phyloP scores from a whole-genome alignment of 2,113 vertebrate species.

The Hystrix cristata region DNA sequence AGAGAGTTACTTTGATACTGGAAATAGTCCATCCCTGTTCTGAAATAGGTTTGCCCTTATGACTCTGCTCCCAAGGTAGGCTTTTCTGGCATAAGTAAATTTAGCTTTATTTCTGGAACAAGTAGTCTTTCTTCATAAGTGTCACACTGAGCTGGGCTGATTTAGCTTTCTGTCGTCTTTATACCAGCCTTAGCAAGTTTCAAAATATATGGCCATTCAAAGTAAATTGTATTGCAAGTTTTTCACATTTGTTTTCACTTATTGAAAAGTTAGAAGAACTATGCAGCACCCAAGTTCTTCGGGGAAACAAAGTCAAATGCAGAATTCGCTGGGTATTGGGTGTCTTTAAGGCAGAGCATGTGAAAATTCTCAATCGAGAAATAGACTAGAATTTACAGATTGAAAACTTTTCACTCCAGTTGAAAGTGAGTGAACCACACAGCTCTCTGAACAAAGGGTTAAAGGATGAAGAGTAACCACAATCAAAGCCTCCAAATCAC shows the following conservation, averaged over 20 bases:
- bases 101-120: conserved; percentile 82
- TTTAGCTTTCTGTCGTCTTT: conserved; percentile 82
- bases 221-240: conserved; percentile 68
- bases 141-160: conserved; percentile 77
- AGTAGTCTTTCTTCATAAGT: conserved; percentile 82
- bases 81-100: conserved; percentile 82
- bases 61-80: conserved; percentile 78
- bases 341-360: neutral
- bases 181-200: conserved; percentile 76
- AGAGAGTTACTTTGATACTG: conserved; percentile 72
- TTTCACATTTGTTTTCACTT: conserved; percentile 80
- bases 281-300: conserved; percentile 31
- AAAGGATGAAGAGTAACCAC: neutral
- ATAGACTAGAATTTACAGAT: neutral
- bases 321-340: neutral
- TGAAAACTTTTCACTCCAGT: conserved; percentile 4
- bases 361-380: conserved; percentile 51
- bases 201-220: conserved; percentile 72
- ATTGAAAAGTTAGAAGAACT: conserved; percentile 77
- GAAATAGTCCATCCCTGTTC: conserved; percentile 75
- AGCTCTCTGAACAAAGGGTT: neutral
- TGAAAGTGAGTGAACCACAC: conserved; percentile 26
- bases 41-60: conserved; percentile 80
- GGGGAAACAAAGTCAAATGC: conserved; percentile 62
- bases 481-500: neutral